Evolutionary conservation across 2,888 invertebrate species (phyloP).

Genomic region (Hololepta plana): DNA sequence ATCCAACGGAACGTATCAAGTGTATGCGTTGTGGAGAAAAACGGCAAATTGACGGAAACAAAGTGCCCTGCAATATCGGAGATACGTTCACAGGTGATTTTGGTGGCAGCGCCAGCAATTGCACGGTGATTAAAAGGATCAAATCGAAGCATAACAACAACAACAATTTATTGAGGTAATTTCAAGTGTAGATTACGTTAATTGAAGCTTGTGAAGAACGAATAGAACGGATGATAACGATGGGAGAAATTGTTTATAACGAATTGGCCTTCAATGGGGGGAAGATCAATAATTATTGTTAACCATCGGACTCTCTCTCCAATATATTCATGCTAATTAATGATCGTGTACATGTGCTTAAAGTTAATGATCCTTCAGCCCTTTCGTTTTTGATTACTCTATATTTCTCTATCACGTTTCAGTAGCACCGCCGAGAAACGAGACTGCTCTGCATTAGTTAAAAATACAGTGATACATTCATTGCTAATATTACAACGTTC

Average conservation of each 20-base stretch:
- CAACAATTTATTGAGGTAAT: no score
- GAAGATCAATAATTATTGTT: conserved; percentile 17
- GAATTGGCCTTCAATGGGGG: no score
- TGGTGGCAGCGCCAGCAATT: conserved; percentile 19
- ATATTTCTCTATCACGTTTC: conserved; percentile 11
- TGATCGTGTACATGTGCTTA: no score
- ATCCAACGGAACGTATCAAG: conserved; percentile 68
- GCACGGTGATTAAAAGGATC: conserved; percentile 22
- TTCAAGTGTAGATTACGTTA: no score
- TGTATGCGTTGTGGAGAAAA: conserved; percentile 68
- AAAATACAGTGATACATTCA: conserved; percentile 15
- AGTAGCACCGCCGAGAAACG: conserved; percentile 11
- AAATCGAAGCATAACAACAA: conserved; percentile 13
- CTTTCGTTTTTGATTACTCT: no score
- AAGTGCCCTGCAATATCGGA: no score
- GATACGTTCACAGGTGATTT: conserved; percentile 15
- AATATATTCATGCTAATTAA: no score
- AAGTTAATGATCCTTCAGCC: no score
- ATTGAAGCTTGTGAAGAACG: no score
- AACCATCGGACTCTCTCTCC: no score
- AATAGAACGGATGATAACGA: no score
- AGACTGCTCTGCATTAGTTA: conserved; percentile 17
- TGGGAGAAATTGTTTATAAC: no score
- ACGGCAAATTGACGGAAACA: conserved; percentile 29
- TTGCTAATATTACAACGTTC: conserved; percentile 13